Conservation (phyloP, 1,140 invertebrate species). For the Nixonia krombeini region DNA sequence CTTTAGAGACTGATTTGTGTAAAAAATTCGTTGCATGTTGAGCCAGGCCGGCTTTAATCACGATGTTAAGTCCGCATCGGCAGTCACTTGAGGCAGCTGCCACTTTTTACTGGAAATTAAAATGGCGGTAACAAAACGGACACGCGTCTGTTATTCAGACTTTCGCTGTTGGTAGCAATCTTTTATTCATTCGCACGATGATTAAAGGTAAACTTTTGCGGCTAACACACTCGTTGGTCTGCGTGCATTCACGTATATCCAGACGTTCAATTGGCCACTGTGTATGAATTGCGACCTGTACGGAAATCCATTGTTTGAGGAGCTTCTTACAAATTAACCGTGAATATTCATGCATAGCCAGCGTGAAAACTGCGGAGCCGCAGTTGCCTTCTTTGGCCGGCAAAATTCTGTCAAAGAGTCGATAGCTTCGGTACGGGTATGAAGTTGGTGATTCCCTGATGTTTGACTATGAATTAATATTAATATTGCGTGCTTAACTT, state of each 20-base stretch:
- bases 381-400: conserved; percentile 46
- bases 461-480: too few species aligned
- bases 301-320: conserved; percentile 57
- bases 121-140: too few species aligned
- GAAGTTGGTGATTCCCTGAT: too few species aligned
- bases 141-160: conserved; percentile 44
- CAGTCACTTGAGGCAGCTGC: too few species aligned
- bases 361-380: conserved; percentile 46
- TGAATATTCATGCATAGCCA: conserved; percentile 65
- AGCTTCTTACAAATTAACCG: conserved; percentile 68
- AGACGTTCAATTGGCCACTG: conserved; percentile 13
- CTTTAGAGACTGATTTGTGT: too few species aligned
- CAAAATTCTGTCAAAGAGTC: conserved; percentile 44
- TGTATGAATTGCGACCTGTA: conserved; percentile 46
- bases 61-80: too few species aligned
- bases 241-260: conserved; percentile 16
- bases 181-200: conserved; percentile 67
- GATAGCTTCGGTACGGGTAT: conserved; percentile 36
- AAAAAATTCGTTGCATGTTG: too few species aligned
- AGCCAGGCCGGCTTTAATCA: too few species aligned
- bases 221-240: conserved; percentile 57
- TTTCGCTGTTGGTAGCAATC: conserved; percentile 51
- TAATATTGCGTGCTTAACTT: too few species aligned
- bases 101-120: too few species aligned
- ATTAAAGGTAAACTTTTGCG: conserved; percentile 68